phyloP scores from a whole-genome alignment of 2,888 invertebrate species.

The Drosophila peninsularis region DNA sequence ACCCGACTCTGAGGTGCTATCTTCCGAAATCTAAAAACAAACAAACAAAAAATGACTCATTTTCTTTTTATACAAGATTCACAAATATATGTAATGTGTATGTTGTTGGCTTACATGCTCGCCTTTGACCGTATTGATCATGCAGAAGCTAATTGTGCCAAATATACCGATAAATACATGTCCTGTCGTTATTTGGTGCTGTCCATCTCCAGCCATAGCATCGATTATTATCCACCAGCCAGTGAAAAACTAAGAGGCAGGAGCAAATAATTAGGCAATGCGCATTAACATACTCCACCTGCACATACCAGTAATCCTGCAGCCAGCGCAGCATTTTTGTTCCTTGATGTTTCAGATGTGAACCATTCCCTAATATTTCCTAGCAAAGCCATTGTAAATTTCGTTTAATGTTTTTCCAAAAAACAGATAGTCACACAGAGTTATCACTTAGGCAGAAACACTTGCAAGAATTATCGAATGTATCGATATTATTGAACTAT shows the following conservation, averaged over 20 bases:
- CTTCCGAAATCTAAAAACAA: constrained; percentile 70
- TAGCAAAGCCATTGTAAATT: constrained; percentile 87
- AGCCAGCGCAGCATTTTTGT: constrained; percentile 92
- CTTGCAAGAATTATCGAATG: constrained; percentile 23
- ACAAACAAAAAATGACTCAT: constrained; percentile 55
- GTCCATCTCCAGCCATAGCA: constrained; percentile 91
- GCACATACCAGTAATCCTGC: constrained; percentile 93
- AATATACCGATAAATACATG: constrained; percentile 97
- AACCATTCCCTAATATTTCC: constrained; percentile 92
- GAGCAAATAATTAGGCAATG: constrained; percentile 11
- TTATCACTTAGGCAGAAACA: constrained; percentile 24
- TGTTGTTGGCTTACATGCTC: constrained; percentile 88
- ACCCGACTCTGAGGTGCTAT: constrained; percentile 86
- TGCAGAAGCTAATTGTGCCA: constrained; percentile 96
- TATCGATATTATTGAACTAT: constrained; percentile 8
- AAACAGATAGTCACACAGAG: constrained; percentile 18
- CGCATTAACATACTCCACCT: constrained; percentile 42
- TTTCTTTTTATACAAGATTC: constrained; percentile 30
- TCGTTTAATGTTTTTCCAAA: constrained; percentile 32
- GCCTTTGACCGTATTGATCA: constrained; percentile 99
- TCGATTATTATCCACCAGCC: constrained; percentile 99
- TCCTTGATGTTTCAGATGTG: constrained; percentile 94
- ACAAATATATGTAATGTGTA: background rate
- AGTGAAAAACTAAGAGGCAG: constrained; percentile 90
- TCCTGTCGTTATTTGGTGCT: constrained; percentile 89